A percentile compares a stretch with the other conserved stretches of the same genome.
Evolutionary conservation across 1,140 invertebrate genomes (phyloP).

Genomic region (Aethina tumida): DNA sequence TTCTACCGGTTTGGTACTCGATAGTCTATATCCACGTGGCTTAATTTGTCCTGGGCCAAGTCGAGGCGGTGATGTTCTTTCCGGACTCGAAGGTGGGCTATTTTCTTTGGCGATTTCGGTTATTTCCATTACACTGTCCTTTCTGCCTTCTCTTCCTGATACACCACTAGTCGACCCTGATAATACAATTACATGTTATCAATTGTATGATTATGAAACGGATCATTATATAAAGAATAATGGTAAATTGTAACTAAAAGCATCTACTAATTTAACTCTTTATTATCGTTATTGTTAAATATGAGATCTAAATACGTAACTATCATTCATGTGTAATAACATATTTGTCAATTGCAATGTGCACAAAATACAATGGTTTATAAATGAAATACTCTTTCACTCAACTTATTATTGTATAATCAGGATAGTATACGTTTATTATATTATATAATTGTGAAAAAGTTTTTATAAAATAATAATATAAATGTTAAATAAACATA

Average conservation of each 20-base stretch:
- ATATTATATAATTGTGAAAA: no score
- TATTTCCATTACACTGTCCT: conserved; percentile 30
- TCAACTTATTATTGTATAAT: no score
- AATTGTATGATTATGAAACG: not conserved
- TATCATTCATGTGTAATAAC: no score
- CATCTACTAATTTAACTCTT: conserved; percentile 1
- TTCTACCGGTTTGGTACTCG: conserved; percentile 61
- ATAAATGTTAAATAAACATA: no score
- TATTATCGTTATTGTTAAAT: no score
- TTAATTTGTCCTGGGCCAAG: conserved; percentile 69
- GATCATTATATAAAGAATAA: not conserved
- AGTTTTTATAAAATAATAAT: no score
- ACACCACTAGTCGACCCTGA: conserved; percentile 21
- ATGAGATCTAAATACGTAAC: no score
- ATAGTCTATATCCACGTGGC: conserved; percentile 58
- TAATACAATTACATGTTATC: not conserved
- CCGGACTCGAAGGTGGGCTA: conserved; percentile 40
- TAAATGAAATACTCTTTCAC: no score
- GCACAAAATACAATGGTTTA: no score
- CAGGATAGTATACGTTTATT: no score
- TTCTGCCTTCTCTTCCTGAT: conserved; percentile 21
- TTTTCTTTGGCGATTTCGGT: conserved; percentile 30
- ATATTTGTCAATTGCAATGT: no score
- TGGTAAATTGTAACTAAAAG: no score
- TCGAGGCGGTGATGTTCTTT: conserved; percentile 33